Percentiles rank a stretch among this genome's conserved stretches.
These are phyloP conservation scores for human DNA, from an alignment of 2,113 vertebrate genomes.

Conservation along the genomic window GRCh38 chrX:20436001-20436500, in stretches of 20 bases:
- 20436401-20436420: conserved; percentile 8
- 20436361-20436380: conserved; percentile 28
- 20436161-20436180: neutral
- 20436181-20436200: conserved; percentile 23
- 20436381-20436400: neutral
- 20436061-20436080: conserved; percentile 2
- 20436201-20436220: conserved; percentile 46
- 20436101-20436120: conserved; percentile 70
- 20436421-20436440: neutral
- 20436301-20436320: neutral
- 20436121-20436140: conserved; percentile 42
- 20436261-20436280: neutral
- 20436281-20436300: conserved; percentile 10
- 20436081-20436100: conserved; percentile 26
- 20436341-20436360: neutral
- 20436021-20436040: conserved; percentile 27
- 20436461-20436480: neutral
- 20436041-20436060: conserved; percentile 25
- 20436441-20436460: neutral
- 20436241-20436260: conserved; percentile 15
- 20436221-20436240: conserved; percentile 6
- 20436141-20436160: conserved; percentile 52
- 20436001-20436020: neutral
- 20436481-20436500: neutral
- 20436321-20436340: conserved; percentile 37